Base-by-base conservation (phyloP, 2,113 vertebrate genomes). In the Chionodraco myersi region DNA sequence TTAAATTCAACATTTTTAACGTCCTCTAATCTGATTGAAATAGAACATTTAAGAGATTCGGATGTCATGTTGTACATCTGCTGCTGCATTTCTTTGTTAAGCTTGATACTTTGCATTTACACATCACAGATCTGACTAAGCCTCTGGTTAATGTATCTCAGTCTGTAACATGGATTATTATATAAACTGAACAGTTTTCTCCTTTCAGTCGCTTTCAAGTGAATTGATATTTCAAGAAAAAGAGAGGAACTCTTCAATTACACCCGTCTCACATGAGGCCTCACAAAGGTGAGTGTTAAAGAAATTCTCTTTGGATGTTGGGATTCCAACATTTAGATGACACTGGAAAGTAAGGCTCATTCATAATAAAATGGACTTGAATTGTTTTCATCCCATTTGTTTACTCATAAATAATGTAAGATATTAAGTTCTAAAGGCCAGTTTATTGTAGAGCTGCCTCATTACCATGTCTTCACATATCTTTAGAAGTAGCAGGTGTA, bases 231-330 rank as follows among this genome's bases (percentile, higher is more conserved):
- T 83, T 75, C 69, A 75, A 61, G 79, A 56, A 67, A 30, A 59
- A 69, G 53, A 64, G 58, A 26, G 15, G 60, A 69, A 77, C 58
- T 79, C 75, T 82, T 77, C 83, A 34, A 10, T 80, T 58, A 76
- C 58, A 36, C 77, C 70, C 86, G 75, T 81, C 72, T 84, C 74
- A 45, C 60, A 72, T 41, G 77, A 88, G 53, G 81, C 79, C 85
- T 91, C 79, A 86, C 82, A 21, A 88, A 92, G 91, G 91, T 93
- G 92, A 93, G 91, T 92, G 82, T 72, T 70, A 9, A 10, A 57
- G 48, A 65, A 72, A 36, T 30, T 41, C 56, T 63, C n/a, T 80
- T 30, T 82, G 74, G 67, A 75, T 71, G 8, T 60, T 56, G 10
- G 66, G 78, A 69, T 79, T 62, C 47, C 15, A 49, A 13, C 18